Evolutionary conservation across 2,797 vertebrate species (phyloP), one percentile per base, ranked within the genome.

Genomic region (Antrozous pallidus): DNA sequence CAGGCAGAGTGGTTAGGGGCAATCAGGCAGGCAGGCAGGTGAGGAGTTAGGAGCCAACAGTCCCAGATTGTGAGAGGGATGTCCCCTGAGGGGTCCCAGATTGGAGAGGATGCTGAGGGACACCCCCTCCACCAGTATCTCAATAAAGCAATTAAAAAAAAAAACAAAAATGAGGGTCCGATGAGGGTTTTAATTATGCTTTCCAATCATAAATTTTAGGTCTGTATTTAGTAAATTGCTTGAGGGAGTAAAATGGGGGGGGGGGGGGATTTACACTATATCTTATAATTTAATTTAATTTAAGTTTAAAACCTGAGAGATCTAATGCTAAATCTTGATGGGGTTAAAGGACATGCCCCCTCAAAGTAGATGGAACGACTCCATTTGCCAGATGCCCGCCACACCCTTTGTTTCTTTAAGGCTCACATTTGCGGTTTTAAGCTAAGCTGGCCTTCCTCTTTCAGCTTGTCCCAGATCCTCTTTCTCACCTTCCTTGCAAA

Each of bases 171-270:
- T 24, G 56, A 28, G 28, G 36, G 47, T 86, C 36, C 63, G 54
- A 45, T 73, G 18, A 51, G 31, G 71, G 54, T 87, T 87, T 90
- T 69, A 65, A 86, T 86, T 94, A 51, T 61, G 78, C 24, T 67
- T 94, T 83, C 70, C 36, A 90, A 90, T 90, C 77, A 78, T 22
- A 81, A 84, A 65, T 58, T 58, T 90, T 56, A 58, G 49, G 47
- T 47, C 10, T 67, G 10, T 63, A 88, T 84, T 84, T 49, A 84
- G 88, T 38, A 65, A 65, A 87, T 91, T 79, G 65, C 22, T 88
- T 74, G 38, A 90, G 38, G 81, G 24, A 93, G 83, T 82, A 80
- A 89, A 74, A 28, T 1, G n/a, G 51, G 38, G 38, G n/a, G 9
- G 40, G 42, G 36, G 36, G 13, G 26, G 9, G 12, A 67, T 38